A percentile compares a stretch with the other conserved stretches of the same genome.
These are phyloP conservation scores for Agelas oroides DNA, from an alignment of 37 sponge, comb jelly and placozoan genomes.

Conservation along the genomic window DNA sequence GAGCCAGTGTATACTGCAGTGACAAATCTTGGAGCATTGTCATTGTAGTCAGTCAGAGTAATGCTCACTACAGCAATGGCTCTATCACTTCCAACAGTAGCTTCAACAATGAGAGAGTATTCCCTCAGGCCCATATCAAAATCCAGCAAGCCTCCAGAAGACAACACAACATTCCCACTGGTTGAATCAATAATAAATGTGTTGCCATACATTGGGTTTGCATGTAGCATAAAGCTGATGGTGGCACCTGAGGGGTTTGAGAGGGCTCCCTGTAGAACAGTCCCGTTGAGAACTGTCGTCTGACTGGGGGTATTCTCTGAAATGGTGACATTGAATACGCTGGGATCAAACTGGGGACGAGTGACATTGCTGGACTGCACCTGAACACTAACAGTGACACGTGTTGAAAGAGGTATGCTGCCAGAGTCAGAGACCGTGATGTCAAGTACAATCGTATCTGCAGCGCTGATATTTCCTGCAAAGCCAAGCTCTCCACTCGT, in stretches of 20 bases:
- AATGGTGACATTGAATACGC: conserved; percentile 26
- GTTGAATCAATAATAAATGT: conserved; percentile 32
- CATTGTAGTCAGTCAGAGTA: conserved; percentile 43
- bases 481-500: conserved; percentile 25
- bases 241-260: neutral
- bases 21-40: conserved; percentile 60
- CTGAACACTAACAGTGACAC: conserved; percentile 10
- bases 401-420: conserved; percentile 1
- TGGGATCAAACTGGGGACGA: conserved; percentile 38
- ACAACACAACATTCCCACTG: conserved; percentile 50
- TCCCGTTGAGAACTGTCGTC: conserved; percentile 37
- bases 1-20: conserved; percentile 13
- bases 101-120: conserved; percentile 27
- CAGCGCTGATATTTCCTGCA: conserved; percentile 15
- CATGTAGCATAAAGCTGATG: conserved; percentile 9
- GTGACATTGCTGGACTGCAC: neutral
- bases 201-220: neutral
- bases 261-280: neutral
- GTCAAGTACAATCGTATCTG: conserved; percentile 25
- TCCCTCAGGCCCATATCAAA: conserved; percentile 43
- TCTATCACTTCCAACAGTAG: conserved; percentile 1
- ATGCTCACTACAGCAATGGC: conserved; percentile 34
- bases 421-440: conserved; percentile 46
- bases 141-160: conserved; percentile 22
- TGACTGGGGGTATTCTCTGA: conserved; percentile 39